Conservation (phyloP, 2,888 invertebrate genomes). For the Tenthredo scrophulariae region DNA sequence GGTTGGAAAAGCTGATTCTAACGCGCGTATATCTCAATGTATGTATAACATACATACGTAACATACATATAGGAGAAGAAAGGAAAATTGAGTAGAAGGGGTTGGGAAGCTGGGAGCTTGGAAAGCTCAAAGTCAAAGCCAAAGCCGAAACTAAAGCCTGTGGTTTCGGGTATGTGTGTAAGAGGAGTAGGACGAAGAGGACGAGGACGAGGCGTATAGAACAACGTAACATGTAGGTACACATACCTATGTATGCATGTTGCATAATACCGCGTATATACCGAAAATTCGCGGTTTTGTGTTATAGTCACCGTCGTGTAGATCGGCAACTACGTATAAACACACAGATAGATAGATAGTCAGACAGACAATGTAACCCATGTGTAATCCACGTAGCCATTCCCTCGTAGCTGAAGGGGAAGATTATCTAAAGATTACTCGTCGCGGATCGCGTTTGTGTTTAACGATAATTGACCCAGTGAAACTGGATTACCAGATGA, state of each 20-base stretch:
- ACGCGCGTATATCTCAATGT: not conserved
- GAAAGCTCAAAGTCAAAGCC: constrained; percentile 48
- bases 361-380: constrained; percentile 16
- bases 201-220: not conserved
- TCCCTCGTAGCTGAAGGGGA: not conserved
- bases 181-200: not conserved
- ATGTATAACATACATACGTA: not conserved
- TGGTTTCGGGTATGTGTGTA: not conserved
- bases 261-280: not conserved
- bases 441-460: constrained; percentile 28
- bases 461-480: constrained; percentile 51
- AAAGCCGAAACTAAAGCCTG: constrained; percentile 43
- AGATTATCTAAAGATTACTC: constrained; percentile 52
- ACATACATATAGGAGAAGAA: not conserved
- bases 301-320: not conserved
- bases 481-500: constrained; percentile 51
- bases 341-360: not conserved
- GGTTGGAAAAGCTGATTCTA: constrained; percentile 44
- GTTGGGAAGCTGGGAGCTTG: not conserved
- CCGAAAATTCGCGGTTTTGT: constrained; percentile 15
- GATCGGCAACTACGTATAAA: not conserved
- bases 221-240: not conserved
- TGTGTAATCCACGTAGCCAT: not conserved
- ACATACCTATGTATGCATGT: not conserved
- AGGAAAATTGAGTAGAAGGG: not conserved